Percentiles rank a stretch among this genome's conserved stretches.
phyloP scores from a whole-genome alignment of 2,113 vertebrate genomes.

The Gambusia holbrooki region DNA sequence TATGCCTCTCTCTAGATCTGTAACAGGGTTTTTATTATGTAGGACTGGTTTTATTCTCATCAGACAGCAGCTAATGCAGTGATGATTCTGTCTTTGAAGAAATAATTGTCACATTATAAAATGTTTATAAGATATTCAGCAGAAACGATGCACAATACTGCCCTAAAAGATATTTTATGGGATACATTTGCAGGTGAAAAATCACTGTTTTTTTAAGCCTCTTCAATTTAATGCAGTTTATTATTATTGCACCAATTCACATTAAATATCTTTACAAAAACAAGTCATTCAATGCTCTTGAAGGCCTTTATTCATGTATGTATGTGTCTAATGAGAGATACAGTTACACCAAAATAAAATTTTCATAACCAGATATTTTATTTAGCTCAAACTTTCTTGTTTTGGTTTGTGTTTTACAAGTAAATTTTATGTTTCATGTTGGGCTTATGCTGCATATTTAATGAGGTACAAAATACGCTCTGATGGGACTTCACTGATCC shows the following conservation, averaged over 20 bases:
- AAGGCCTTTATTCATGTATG: neutral
- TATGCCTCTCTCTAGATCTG: slow-evolving; percentile 1
- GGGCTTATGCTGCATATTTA: neutral
- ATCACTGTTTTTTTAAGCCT: neutral
- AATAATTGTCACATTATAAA: neutral
- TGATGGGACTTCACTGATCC: neutral
- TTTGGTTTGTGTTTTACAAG: neutral
- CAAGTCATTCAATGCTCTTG: too few relatives aligned
- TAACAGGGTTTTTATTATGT: neutral
- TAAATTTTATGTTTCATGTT: neutral
- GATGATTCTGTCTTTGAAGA: neutral
- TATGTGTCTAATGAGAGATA: neutral
- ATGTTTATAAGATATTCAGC: neutral
- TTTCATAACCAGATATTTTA: neutral
- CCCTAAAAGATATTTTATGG: too few relatives aligned
- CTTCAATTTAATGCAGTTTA: neutral
- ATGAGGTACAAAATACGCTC: neutral
- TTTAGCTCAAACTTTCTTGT: neutral
- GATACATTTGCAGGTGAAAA: neutral
- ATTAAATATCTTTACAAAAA: too few relatives aligned
- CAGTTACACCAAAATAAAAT: neutral
- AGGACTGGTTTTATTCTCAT: neutral
- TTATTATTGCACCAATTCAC: too few relatives aligned
- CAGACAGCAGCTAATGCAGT: neutral
- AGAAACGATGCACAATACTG: too few relatives aligned